Evolutionary conservation across 1,140 invertebrate species (phyloP).

Genomic region (Euglossa dilemma): DNA sequence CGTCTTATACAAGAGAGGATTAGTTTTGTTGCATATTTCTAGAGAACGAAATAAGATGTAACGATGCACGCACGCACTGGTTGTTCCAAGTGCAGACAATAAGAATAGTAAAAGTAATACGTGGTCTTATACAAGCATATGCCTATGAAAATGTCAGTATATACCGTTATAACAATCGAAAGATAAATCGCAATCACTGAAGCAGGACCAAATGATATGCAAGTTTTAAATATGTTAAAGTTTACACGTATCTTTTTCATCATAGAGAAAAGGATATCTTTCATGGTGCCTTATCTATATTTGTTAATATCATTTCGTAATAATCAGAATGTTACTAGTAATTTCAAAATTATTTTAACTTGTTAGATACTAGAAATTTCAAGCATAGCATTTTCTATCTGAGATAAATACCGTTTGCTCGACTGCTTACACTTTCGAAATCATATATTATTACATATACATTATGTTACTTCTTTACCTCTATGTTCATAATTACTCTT

Average conservation of each 20-base stretch:
- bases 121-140: constrained; percentile 19
- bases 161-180: constrained; percentile 66
- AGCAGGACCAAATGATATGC: constrained; percentile 23
- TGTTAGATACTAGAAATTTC: neutral
- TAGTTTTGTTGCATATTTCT: constrained; percentile 11
- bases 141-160: constrained; percentile 52
- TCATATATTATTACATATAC: neutral
- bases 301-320: neutral
- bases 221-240: neutral
- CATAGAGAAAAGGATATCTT: neutral
- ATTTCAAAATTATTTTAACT: constrained; percentile 5
- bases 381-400: neutral
- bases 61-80: neutral
- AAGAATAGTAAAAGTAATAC: constrained; percentile 30
- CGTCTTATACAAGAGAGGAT: too few relatives aligned
- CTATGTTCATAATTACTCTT: neutral
- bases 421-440: neutral
- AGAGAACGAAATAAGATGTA: constrained; percentile 21
- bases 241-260: neutral
- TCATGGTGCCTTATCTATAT: too few relatives aligned
- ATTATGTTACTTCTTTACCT: neutral
- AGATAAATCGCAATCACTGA: constrained; percentile 55
- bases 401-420: neutral
- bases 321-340: neutral
- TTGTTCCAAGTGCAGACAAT: constrained; percentile 14